These are phyloP conservation scores for Eclectus roratus DNA, from an alignment of 2,113 vertebrate species.

Conservation along the genomic window DNA sequence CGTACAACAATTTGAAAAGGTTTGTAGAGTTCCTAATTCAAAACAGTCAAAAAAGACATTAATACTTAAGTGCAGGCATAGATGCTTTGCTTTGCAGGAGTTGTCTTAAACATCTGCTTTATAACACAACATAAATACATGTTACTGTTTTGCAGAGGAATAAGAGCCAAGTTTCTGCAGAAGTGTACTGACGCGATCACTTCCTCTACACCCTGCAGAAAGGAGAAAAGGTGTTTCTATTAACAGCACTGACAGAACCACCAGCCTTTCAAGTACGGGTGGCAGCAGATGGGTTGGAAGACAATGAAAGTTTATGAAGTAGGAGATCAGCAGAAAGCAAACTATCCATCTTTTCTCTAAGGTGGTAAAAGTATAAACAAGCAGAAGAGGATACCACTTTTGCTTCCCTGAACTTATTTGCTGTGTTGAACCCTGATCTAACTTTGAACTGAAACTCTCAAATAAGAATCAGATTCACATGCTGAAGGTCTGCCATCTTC, in stretches of 20 bases:
- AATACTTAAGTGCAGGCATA: background rate
- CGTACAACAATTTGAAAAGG: background rate
- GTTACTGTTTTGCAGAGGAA: background rate
- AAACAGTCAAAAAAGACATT: background rate
- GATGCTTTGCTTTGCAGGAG: background rate
- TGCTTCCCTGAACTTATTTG: background rate
- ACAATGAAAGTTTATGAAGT: background rate
- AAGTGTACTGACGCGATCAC: background rate
- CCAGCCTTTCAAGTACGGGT: background rate
- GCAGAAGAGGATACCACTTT: background rate
- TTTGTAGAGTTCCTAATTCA: background rate
- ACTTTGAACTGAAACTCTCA: background rate
- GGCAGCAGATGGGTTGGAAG: background rate
- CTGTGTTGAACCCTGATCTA: background rate
- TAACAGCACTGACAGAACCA: background rate
- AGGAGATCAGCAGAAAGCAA: background rate
- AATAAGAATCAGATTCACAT: background rate
- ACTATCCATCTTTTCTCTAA: background rate
- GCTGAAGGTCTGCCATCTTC: background rate
- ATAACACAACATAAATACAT: background rate
- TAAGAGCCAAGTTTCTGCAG: background rate
- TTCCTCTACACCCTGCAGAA: background rate
- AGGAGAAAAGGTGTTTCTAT: background rate
- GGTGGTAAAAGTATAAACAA: background rate
- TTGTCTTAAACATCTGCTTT: background rate